A percentile compares a stretch with the other conserved stretches of the same genome.
Evolutionary conservation across 1,140 invertebrate genomes (phyloP).

Genomic region (Tetragnatha versicolor): DNA sequence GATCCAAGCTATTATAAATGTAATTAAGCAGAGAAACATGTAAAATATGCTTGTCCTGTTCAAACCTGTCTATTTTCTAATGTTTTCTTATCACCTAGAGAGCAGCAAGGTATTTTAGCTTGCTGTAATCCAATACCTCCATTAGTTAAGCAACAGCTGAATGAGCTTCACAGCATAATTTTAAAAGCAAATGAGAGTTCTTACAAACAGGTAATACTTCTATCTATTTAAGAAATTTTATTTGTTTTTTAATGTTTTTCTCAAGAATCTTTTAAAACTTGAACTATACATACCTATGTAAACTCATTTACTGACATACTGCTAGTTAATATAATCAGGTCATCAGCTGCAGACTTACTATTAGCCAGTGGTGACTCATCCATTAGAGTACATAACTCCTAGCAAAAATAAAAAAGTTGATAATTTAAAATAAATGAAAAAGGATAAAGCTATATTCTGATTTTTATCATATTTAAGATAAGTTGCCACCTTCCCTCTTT

Average conservation of each 20-base stretch:
- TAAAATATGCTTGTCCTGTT: not conserved
- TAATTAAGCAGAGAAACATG: not conserved
- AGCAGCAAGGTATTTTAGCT: slow-evolving; percentile 91
- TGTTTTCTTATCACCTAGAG: slow-evolving; percentile 66
- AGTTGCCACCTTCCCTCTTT: too few species aligned
- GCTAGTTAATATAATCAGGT: too few species aligned
- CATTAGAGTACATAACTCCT: too few species aligned
- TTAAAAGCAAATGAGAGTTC: slow-evolving; percentile 68
- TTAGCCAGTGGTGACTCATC: too few species aligned
- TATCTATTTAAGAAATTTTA: not conserved
- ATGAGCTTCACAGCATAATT: slow-evolving; percentile 79
- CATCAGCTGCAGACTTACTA: too few species aligned
- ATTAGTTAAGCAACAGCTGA: slow-evolving; percentile 78
- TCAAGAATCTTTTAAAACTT: not conserved
- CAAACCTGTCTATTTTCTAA: not conserved
- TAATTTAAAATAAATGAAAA: too few species aligned
- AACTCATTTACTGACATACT: too few species aligned
- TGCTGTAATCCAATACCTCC: slow-evolving; percentile 94
- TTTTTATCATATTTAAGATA: too few species aligned
- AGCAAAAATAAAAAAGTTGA: too few species aligned
- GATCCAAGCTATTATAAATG: not conserved
- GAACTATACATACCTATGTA: not conserved
- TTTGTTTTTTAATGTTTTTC: not conserved
- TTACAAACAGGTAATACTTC: slow-evolving; percentile 11
- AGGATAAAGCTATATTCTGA: too few species aligned